Evolutionary conservation across 1,140 invertebrate genomes (phyloP), one percentile per base, ranked within the genome.

Genomic region (Drosophila tani): DNA sequence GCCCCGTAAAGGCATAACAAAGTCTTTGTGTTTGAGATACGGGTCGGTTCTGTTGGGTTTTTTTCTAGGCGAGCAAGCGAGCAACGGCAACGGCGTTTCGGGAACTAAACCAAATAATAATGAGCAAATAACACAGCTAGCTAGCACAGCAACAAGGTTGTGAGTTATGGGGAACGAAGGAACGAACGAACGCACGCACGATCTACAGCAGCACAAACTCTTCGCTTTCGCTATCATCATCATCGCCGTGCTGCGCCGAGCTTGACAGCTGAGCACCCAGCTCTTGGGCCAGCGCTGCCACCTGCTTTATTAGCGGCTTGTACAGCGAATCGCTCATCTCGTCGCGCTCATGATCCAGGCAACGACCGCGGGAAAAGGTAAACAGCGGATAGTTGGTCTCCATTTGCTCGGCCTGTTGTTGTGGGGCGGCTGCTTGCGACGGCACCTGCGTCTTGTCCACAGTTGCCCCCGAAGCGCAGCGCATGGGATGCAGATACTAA

Each of bases 311-410:
- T 70, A 94, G 92, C 70, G 93, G 93, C 91, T 95, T 91, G 91
- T 94, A 93, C 17, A 94, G 91, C 50, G 93, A 92, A 73, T 93
- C 91, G 65, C 90, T 84, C 75, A 91, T 91, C 56, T 92, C 90
- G 50, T 93, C 83, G 27, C 81, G 75, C 53, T 93, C 93, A 32
- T 95, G 84, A 82, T 96, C 95, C 67, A 92, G 92, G 79, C 95
- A 94, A 71, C 95, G 95, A 49, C 96, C 96, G 70, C 96, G 94
- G 65, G 95, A 95, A 85, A 97, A 95, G 35, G 95, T 95, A 93
- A 97, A 98, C 93, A 97, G 95, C 21, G 97, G 96, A 93, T 97
- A 97, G 79, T 96, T 95, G 32, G 90, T 93, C 77, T 94, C 94
- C 57, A 94, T 93, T 73, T 93, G 91, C 35, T 83, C 81, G 29